Base-by-base conservation (phyloP, 2,888 invertebrate species). In the Odontothrips loti region DNA sequence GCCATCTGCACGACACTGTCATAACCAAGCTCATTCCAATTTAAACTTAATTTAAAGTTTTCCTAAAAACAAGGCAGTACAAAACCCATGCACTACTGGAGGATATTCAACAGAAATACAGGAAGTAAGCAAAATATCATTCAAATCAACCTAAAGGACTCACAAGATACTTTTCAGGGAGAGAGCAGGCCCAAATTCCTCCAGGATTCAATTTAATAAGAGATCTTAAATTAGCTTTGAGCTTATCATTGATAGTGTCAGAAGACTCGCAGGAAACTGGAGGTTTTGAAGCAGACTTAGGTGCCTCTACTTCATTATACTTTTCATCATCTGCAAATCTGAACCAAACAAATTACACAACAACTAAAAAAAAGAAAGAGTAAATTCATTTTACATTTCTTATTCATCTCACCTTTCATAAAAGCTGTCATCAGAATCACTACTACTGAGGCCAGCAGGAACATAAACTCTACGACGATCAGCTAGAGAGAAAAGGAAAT, bases 1-100 rank as follows among this genome's bases (percentile, higher is more conserved):
- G 87, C 87, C 85, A 88, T 85, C 47, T 86, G 84, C 29, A 86
- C 86, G 27, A 87, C 82, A 29, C 84, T 85, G 51, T 83, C 82
- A 80, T 86, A 88, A 8, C 86, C 86, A 80, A 86, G 86, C 15
- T 85, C 84, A 20, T 82, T 81, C 80, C 85, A 87, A 68, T 84
- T 82, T n/a, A 88, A 82, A 27, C 23, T 23, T 10, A 75, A 11
- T 23, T 27, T 27, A 75, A 27, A 75, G 10, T 1, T 23, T 27
- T 75, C 68, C 68, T 75, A 27, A 8, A 27, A 27, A 27, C 27
- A 1, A 10, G 9, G 27, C 9, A 10, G 10, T 10, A 75, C 10
- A 75, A 8, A 27, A 58, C 20, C 17, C 17, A 17, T 15, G 4
- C 17, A 58, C 8, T 0, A 10, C 17, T 17, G n/a, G n/a, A 17